Conservation (phyloP, 2,888 invertebrate species). For the Diloba caeruleocephala region DNA sequence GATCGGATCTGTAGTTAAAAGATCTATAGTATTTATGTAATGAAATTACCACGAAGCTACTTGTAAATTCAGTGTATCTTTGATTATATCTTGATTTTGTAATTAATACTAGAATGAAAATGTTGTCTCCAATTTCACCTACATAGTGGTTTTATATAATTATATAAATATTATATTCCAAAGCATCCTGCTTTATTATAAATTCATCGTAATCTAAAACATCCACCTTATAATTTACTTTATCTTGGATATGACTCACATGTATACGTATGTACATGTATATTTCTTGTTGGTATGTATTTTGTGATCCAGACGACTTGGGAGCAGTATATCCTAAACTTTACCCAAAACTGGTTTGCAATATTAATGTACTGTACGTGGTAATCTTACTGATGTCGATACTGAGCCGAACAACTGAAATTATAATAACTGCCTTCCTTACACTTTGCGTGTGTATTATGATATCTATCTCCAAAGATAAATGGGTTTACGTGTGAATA, state of each 20-base stretch:
- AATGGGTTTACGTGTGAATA: constrained; percentile 24
- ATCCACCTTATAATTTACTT: constrained; percentile 53
- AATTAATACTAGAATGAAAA: constrained; percentile 1
- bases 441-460: constrained; percentile 36
- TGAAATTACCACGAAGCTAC: constrained; percentile 23
- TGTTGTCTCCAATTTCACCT: constrained; percentile 19
- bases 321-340: constrained; percentile 80
- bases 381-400: constrained; percentile 77
- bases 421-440: constrained; percentile 61
- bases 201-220: constrained; percentile 53
- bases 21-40: constrained; percentile 16
- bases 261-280: constrained; percentile 36
- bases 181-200: constrained; percentile 47
- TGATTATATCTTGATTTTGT: constrained; percentile 3
- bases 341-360: constrained; percentile 81
- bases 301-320: constrained; percentile 70
- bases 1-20: constrained; percentile 15
- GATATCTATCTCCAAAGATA: constrained; percentile 44
- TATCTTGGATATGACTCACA: constrained; percentile 50
- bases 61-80: constrained; percentile 2
- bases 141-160: constrained; percentile 29
- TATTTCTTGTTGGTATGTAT: constrained; percentile 57
- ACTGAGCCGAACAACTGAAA: constrained; percentile 62
- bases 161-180: constrained; percentile 41
- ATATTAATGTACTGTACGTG: constrained; percentile 85